Conservation (phyloP, 2,113 vertebrate genomes). For the Tamias sibiricus region DNA sequence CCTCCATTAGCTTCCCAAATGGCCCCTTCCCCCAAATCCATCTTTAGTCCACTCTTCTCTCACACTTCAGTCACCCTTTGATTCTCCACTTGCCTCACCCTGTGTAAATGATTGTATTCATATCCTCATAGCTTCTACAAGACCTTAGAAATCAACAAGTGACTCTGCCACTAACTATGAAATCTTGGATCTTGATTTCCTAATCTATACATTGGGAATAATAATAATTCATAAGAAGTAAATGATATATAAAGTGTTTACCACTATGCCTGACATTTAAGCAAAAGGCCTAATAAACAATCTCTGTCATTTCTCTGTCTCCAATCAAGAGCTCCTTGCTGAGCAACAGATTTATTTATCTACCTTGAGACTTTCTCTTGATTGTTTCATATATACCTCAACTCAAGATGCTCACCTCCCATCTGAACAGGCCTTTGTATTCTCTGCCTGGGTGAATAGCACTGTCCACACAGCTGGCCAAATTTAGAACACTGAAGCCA, state of each 20-base stretch:
- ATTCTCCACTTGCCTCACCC: neutral
- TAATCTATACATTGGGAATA: conserved; percentile 14
- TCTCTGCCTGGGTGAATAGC: neutral
- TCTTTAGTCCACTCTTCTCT: neutral
- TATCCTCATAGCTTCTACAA: neutral
- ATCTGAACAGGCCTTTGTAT: neutral
- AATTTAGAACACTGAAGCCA: conserved; percentile 31
- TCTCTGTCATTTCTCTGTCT: neutral
- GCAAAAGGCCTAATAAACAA: conserved; percentile 14
- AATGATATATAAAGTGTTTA: neutral
- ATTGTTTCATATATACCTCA: neutral
- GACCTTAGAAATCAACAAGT: conserved; percentile 10
- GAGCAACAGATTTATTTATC: neutral
- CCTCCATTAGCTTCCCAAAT: neutral
- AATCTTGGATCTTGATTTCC: neutral
- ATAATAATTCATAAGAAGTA: conserved; percentile 40
- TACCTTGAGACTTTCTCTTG: neutral
- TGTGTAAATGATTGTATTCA: neutral
- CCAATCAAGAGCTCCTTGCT: neutral
- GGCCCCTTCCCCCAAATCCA: neutral
- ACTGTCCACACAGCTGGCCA: neutral
- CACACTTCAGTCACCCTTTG: neutral
- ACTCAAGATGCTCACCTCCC: conserved; percentile 8
- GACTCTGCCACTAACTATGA: neutral
- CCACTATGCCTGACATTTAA: conserved; percentile 35